Conservation (phyloP, 2,797 vertebrate species). For the Anguilla megastoma region DNA sequence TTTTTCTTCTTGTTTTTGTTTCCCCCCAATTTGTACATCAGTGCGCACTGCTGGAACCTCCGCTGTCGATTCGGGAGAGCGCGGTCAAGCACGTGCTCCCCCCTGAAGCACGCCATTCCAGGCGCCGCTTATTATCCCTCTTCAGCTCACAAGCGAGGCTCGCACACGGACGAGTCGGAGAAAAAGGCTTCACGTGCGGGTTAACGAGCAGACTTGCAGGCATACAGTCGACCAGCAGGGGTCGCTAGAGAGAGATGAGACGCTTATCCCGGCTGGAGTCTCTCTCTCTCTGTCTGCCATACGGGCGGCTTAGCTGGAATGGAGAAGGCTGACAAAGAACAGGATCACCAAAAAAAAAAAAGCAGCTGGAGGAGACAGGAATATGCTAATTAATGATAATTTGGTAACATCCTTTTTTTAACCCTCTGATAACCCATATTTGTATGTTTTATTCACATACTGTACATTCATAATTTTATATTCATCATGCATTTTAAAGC, state of each 20-base stretch:
- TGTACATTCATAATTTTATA: no score
- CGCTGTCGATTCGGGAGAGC: not conserved
- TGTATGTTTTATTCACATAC: no score
- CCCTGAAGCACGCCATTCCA: not conserved
- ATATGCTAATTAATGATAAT: slow-evolving; percentile 2
- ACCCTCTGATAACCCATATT: no score
- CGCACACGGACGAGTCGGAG: not conserved
- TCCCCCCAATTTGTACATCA: not conserved
- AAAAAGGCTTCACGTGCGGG: not conserved
- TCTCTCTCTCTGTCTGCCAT: no score
- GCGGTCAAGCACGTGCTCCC: not conserved
- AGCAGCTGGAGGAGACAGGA: not conserved
- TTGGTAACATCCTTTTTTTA: not conserved
- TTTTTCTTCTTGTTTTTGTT: not conserved
- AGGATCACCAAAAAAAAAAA: not conserved
- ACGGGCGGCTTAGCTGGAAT: not conserved
- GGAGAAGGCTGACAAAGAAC: not conserved
- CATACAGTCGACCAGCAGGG: not conserved
- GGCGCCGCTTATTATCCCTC: not conserved
- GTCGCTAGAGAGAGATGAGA: not conserved
- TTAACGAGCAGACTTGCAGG: not conserved
- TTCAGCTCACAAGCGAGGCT: not conserved
- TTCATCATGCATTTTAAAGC: no score
- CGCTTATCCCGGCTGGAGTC: not conserved
- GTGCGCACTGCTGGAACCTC: not conserved